These are phyloP conservation scores for Clepsis dumicolana DNA, from an alignment of 2,888 invertebrate genomes.

Conservation along the genomic window DNA sequence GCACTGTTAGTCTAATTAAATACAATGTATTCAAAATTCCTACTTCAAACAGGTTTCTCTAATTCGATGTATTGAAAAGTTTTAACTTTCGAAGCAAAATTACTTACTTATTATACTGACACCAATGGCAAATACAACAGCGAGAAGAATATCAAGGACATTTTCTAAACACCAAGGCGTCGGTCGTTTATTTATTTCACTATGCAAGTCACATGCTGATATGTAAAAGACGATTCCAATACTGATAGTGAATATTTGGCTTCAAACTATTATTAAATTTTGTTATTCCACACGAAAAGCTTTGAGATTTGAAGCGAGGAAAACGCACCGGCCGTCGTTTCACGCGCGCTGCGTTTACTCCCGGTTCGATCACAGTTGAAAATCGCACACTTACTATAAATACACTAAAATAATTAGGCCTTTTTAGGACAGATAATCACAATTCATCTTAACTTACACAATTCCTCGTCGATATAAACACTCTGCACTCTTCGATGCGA, in stretches of 20 bases:
- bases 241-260: conserved; percentile 77
- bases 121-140: conserved; percentile 75
- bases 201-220: conserved; percentile 84
- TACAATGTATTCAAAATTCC: conserved; percentile 77
- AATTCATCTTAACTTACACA: conserved; percentile 77
- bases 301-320: conserved; percentile 64
- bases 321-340: conserved; percentile 54
- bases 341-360: conserved; percentile 61
- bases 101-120: conserved; percentile 62
- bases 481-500: conserved; percentile 55
- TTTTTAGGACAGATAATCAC: conserved; percentile 85
- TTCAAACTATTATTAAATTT: conserved; percentile 56
- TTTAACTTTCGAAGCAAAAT: conserved; percentile 70
- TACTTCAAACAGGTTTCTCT: conserved; percentile 42
- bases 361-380: conserved; percentile 75
- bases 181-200: conserved; percentile 70
- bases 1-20: conserved; percentile 51
- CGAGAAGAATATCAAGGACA: conserved; percentile 66
- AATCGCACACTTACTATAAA: conserved; percentile 78
- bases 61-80: conserved; percentile 51
- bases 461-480: conserved; percentile 64
- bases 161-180: conserved; percentile 70
- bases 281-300: conserved; percentile 69
- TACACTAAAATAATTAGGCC: conserved; percentile 85
- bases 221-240: conserved; percentile 82